Conservation (phyloP, 2,797 vertebrate genomes). For the Oreochromis grahami region DNA sequence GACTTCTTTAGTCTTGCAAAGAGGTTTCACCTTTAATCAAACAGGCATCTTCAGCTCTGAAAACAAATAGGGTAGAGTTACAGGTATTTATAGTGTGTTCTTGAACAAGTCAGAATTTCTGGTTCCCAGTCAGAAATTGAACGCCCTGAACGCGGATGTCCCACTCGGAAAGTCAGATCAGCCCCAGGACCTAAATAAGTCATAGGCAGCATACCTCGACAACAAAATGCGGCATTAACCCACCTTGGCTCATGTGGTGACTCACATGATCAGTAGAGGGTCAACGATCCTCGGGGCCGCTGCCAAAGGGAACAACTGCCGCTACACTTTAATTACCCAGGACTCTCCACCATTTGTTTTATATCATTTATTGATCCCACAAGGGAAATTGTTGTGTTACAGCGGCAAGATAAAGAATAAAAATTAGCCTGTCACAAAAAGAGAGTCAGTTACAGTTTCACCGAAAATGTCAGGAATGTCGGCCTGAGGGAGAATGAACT, state of each 20-base stretch:
- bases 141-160: neutral
- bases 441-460: neutral
- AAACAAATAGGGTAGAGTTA: neutral
- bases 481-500: neutral
- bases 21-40: neutral
- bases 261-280: neutral
- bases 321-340: neutral
- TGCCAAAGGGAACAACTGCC: neutral
- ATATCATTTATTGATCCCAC: neutral
- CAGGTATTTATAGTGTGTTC: neutral
- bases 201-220: neutral
- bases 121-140: neutral
- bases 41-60: neutral
- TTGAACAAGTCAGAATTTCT: neutral
- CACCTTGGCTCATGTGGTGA: neutral
- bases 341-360: neutral
- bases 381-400: neutral
- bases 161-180: neutral
- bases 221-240: neutral
- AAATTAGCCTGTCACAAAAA: neutral
- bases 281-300: neutral
- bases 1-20: conserved; percentile 15
- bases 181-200: neutral
- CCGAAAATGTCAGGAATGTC: neutral
- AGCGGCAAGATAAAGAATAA: neutral